These are phyloP conservation scores for Aldabrachelys gigantea DNA, from an alignment of 2,113 vertebrate genomes.

Conservation along the genomic window DNA sequence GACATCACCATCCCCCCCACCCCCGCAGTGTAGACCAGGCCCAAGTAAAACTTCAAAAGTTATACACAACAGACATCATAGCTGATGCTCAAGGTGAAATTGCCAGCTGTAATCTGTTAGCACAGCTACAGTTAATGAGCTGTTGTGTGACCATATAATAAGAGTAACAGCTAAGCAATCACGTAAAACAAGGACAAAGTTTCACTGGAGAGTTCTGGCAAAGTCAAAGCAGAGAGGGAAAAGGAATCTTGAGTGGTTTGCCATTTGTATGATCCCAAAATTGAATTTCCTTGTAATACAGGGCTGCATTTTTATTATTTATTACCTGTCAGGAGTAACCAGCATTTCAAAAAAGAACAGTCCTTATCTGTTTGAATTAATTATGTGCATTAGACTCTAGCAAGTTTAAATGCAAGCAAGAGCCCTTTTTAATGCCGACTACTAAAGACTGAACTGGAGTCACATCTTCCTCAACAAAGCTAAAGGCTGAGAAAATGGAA, in stretches of 20 bases:
- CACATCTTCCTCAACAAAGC: not conserved
- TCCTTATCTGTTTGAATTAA: not conserved
- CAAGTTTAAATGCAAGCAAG: constrained; percentile 4
- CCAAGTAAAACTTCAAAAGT: constrained; percentile 41
- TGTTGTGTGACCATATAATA: not conserved
- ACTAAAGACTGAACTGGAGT: not conserved
- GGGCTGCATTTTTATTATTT: not conserved
- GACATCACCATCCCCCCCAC: no score
- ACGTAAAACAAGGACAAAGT: constrained; percentile 11
- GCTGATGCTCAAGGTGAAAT: not conserved
- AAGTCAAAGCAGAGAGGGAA: constrained; percentile 27
- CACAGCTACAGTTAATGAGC: not conserved
- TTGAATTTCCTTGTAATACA: not conserved
- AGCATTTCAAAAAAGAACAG: not conserved
- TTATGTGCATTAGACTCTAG: not conserved
- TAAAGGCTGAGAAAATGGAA: not conserved
- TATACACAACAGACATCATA: not conserved
- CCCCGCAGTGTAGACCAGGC: no score
- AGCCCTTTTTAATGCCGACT: accelerated
- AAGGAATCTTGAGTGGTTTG: not conserved
- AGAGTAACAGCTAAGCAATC: constrained; percentile 30
- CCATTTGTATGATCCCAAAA: not conserved
- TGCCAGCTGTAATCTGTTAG: not conserved
- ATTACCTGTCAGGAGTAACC: not conserved
- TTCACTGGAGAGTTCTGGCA: not conserved